phyloP scores from a whole-genome alignment of 2,888 invertebrate species.

The Melieria crassipennis region DNA sequence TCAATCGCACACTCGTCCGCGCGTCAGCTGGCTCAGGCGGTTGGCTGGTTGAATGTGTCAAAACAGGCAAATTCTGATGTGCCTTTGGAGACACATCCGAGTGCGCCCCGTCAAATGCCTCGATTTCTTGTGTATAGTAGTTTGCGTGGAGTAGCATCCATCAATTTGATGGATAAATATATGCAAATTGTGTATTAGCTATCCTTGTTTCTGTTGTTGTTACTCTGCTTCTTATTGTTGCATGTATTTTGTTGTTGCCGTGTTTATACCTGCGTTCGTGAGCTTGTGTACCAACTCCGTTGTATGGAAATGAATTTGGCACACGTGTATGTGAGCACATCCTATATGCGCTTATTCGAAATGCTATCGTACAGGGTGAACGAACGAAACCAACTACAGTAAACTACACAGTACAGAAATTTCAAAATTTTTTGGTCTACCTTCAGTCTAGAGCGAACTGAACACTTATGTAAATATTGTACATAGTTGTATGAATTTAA shows the following conservation, averaged over 20 bases:
- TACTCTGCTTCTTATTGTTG: slow-evolving; percentile 41
- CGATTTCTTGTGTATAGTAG: slow-evolving; percentile 23
- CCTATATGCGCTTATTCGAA: slow-evolving; percentile 1
- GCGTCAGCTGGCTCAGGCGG: slow-evolving; percentile 47
- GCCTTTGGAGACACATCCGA: not conserved
- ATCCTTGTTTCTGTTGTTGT: slow-evolving; percentile 50
- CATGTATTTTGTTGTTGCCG: slow-evolving; percentile 9
- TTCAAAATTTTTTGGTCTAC: too few relatives aligned
- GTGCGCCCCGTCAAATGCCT: too few relatives aligned
- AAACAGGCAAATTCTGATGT: not conserved
- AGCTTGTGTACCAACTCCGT: slow-evolving; percentile 18
- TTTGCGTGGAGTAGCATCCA: slow-evolving; percentile 62
- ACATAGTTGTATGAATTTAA: too few relatives aligned
- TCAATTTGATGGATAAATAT: slow-evolving; percentile 67
- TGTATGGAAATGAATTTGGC: slow-evolving; percentile 56
- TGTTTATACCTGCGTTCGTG: slow-evolving; percentile 32
- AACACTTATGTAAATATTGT: too few relatives aligned
- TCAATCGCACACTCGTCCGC: slow-evolving; percentile 42
- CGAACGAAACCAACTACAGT: too few relatives aligned
- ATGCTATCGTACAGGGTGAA: not conserved
- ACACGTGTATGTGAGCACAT: slow-evolving; percentile 54
- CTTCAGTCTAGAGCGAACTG: too few relatives aligned
- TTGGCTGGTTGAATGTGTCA: too few relatives aligned
- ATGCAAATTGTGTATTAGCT: slow-evolving; percentile 66
- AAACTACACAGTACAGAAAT: too few relatives aligned